Base-by-base conservation (phyloP, 2,113 vertebrate genomes). In the Cheirogaleus medius region DNA sequence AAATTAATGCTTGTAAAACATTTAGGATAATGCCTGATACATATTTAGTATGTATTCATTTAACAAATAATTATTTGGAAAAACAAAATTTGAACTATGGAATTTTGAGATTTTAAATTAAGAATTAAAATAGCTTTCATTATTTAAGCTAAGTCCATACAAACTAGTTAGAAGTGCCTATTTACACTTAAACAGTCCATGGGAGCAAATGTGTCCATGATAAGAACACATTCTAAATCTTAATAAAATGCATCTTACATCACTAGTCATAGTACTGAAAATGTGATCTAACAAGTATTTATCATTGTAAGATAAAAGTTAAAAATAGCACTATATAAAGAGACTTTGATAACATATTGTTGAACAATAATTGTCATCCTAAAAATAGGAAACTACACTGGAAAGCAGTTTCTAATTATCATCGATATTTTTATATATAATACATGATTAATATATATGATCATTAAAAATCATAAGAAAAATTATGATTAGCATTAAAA, bases 381-480 rank as follows among this genome's bases (percentile, higher is more conserved):
- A 56, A 76, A 86, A 94, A 90, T 21, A 88, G 71, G 54, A 66
- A 94, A 92, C 71, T 69, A 49, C 34, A 82, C 13, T 83, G 29
- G 11, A 85, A 88, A 76, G 3, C 56, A 64, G 8, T 66, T 64
- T 94, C 58, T 83, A 87, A 76, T 90, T 49, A 93, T 71, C 52
- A 77, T n/a, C 80, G 39, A 54, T 52, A 71, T 78, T 80, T 95
- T 85, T 63, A 80, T 18, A 58, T 44, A 21, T 91, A 91, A 23
- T 1, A 37, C 21, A 27, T 63, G n/a, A 77, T 66, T 86, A 71
- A 87, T 80, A 78, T 29, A 18, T 71, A 17, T 44, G 9, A 68
- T 68, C 58, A 71, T 90, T 95, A 91, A 91, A 83, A 83, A 84
- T 87, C 25, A 64, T 64, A 64, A 82, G 49, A 90, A 84, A 86